A percentile compares a stretch with the other conserved stretches of the same genome.
These are phyloP conservation scores for Todiramphus chloris DNA, from an alignment of 2,113 vertebrate genomes.

Conservation along the genomic window DNA sequence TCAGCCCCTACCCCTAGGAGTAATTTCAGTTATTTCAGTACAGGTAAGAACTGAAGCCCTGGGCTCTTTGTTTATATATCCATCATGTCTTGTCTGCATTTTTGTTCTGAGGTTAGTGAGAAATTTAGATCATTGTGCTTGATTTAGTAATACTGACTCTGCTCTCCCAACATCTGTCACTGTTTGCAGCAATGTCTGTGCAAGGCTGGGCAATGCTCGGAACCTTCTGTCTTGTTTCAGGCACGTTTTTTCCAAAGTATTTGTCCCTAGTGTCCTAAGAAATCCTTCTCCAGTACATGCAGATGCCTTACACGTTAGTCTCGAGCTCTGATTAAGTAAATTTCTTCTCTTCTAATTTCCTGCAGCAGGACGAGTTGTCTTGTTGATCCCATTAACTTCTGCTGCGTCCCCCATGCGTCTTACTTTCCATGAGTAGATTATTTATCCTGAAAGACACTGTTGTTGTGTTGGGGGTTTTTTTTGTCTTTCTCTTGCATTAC, in stretches of 20 bases:
- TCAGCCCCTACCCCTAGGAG: not conserved
- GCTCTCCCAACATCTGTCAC: not conserved
- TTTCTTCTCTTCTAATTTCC: not conserved
- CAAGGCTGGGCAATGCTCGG: not conserved
- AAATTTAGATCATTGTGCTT: not conserved
- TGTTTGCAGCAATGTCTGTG: not conserved
- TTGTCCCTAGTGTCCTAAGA: not conserved
- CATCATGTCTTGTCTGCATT: not conserved
- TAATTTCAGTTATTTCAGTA: not conserved
- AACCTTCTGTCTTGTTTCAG: not conserved
- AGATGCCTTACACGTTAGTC: not conserved
- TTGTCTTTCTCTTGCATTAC: not conserved
- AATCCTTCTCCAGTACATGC: not conserved
- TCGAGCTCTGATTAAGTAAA: not conserved
- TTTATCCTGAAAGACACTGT: not conserved
- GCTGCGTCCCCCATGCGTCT: fast-evolving
- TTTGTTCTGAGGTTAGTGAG: not conserved
- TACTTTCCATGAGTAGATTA: not conserved
- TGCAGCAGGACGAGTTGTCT: not conserved
- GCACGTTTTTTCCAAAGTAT: not conserved
- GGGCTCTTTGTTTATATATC: not conserved
- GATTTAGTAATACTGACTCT: not conserved
- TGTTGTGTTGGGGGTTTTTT: not conserved
- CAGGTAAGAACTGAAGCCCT: not conserved
- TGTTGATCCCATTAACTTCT: not conserved